phyloP scores from a whole-genome alignment of 2,797 vertebrate species.

The Rhabdophis nuchalis region DNA sequence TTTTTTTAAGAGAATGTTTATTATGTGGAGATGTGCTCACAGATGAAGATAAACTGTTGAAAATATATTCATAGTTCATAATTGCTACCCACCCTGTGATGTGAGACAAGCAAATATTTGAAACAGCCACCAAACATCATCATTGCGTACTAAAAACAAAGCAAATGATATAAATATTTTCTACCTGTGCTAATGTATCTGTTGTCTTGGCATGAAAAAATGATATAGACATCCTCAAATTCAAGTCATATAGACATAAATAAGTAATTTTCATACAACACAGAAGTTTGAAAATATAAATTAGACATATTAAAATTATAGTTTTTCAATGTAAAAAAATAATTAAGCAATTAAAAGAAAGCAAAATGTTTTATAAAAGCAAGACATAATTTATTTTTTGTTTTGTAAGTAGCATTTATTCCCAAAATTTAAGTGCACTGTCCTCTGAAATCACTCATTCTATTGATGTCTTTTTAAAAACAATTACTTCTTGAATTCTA shows the following conservation, averaged over 20 bases:
- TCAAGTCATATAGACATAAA: background rate
- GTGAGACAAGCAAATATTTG: background rate
- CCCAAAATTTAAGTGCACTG: background rate
- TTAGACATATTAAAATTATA: background rate
- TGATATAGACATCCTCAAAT: background rate
- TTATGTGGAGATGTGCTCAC: background rate
- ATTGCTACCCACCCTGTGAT: background rate
- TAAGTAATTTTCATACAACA: background rate
- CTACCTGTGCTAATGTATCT: background rate
- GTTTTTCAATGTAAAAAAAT: background rate
- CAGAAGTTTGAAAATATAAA: background rate
- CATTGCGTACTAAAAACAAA: background rate
- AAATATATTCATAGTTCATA: background rate
- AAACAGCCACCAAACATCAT: background rate
- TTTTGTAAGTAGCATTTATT: background rate
- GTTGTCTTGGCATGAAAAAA: background rate
- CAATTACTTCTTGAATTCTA: background rate
- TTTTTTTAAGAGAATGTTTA: background rate
- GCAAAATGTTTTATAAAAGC: background rate
- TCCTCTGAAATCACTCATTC: background rate
- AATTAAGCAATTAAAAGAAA: background rate
- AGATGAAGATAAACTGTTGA: background rate
- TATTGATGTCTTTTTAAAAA: background rate
- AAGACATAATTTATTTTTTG: background rate
- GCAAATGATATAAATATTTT: background rate